A percentile compares a stretch with the other conserved stretches of the same genome.
Conservation (phyloP, 2,888 invertebrate genomes). For the Acleris emargana region DNA sequence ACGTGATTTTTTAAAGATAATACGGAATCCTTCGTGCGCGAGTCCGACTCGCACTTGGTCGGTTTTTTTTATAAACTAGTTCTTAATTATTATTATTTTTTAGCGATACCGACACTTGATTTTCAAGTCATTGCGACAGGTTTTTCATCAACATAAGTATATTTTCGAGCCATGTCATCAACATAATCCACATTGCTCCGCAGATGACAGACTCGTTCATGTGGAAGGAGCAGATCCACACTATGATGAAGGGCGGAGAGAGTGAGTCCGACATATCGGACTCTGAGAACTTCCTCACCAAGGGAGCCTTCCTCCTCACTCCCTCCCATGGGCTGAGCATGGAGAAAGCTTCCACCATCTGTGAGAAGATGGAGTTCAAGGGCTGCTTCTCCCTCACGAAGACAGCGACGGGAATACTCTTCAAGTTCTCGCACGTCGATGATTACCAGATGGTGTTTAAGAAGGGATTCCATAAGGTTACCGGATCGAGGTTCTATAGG, state of each 20-base stretch:
- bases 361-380: constrained; percentile 94
- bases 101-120: too few species aligned
- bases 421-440: constrained; percentile 94
- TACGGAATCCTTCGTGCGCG: too few species aligned
- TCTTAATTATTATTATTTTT: too few species aligned
- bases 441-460: constrained; percentile 94
- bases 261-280: constrained; percentile 91
- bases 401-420: constrained; percentile 94
- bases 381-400: constrained; percentile 94
- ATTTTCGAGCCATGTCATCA: neutral
- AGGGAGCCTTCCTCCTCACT: constrained; percentile 92
- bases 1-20: too few species aligned
- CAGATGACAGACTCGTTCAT: constrained; percentile 81
- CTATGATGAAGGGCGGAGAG: constrained; percentile 88
- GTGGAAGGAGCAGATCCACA: constrained; percentile 82
- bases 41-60: too few species aligned
- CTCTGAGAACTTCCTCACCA: constrained; percentile 90
- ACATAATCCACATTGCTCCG: constrained; percentile 29
- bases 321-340: constrained; percentile 93
- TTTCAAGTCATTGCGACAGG: too few species aligned
- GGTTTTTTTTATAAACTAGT: too few species aligned
- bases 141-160: too few species aligned
- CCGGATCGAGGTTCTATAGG: constrained; percentile 92
- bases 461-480: constrained; percentile 94
- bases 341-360: constrained; percentile 93